phyloP scores from a whole-genome alignment of 1,140 invertebrate genomes.

The Tribolium madens region DNA sequence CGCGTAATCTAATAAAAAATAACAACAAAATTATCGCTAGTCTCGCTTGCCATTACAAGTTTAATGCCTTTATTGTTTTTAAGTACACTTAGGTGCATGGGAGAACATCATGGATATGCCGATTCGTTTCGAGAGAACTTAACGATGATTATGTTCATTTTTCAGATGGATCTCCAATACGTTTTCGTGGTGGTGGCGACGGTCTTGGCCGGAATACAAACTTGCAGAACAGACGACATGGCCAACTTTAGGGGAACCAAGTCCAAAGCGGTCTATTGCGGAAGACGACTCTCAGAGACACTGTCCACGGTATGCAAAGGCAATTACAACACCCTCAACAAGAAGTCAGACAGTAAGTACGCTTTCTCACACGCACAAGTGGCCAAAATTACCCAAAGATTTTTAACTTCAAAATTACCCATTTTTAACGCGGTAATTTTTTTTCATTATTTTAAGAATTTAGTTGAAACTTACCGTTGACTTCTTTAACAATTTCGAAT shows the following conservation, averaged over 20 bases:
- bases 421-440: too few relatives aligned
- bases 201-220: not conserved
- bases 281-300: constrained; percentile 47
- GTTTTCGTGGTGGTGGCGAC: constrained; percentile 28
- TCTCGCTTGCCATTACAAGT: constrained; percentile 26
- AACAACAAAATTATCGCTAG: constrained; percentile 29
- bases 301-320: constrained; percentile 50
- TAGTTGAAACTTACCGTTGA: too few relatives aligned
- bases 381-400: too few relatives aligned
- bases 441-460: too few relatives aligned
- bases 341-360: constrained; percentile 42
- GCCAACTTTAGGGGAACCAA: not conserved
- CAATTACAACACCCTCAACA: constrained; percentile 51
- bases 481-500: too few relatives aligned
- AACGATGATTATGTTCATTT: not conserved
- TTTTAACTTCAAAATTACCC: too few relatives aligned
- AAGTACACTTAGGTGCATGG: constrained; percentile 16
- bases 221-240: not conserved
- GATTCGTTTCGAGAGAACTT: not conserved
- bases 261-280: constrained; percentile 51
- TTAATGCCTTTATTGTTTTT: constrained; percentile 21
- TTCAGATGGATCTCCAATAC: constrained; percentile 40
- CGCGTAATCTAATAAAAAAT: constrained; percentile 25
- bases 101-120: constrained; percentile 3
- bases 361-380: not conserved